A percentile compares a stretch with the other conserved stretches of the same genome.
Conservation (phyloP, 92 coral and sea anemone species). For the Epizoanthus stellaris region DNA sequence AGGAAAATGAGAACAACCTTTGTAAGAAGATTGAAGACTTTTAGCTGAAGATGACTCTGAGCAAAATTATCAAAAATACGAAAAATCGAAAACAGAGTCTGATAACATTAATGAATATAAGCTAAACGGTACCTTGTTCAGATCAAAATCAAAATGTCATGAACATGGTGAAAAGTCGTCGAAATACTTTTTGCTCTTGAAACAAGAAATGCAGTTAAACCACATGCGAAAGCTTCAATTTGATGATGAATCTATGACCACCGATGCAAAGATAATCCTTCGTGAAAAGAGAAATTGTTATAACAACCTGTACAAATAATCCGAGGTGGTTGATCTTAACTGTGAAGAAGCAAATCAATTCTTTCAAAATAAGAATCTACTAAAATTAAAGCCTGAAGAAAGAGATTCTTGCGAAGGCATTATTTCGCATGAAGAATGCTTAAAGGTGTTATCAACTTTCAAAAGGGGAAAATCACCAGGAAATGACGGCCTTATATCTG, state of each 20-base stretch:
- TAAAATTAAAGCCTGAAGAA: too few relatives aligned
- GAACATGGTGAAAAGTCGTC: conserved; percentile 46
- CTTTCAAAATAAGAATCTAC: too few relatives aligned
- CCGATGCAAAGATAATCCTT: conserved; percentile 28
- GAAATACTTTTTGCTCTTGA: conserved; percentile 44
- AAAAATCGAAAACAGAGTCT: background rate
- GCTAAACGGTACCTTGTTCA: conserved; percentile 41
- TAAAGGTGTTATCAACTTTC: too few relatives aligned
- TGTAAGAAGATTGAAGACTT: background rate
- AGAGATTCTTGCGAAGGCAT: too few relatives aligned
- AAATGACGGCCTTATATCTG: too few relatives aligned
- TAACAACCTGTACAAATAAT: too few relatives aligned
- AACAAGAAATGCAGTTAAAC: conserved; percentile 46
- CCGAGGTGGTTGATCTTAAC: too few relatives aligned
- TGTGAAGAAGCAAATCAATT: too few relatives aligned
- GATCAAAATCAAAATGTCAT: conserved; percentile 49
- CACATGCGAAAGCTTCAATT: conserved; percentile 36
- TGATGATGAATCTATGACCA: conserved; percentile 27
- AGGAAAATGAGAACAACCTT: background rate
- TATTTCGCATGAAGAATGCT: too few relatives aligned
- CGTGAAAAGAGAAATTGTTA: background rate
- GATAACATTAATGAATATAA: conserved; percentile 38
- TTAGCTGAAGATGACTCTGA: conserved; percentile 9
- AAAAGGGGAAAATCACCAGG: too few relatives aligned
- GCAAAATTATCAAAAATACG: conserved; percentile 3